Conservation (phyloP, 2,888 invertebrate genomes). For the Calameuta filiformis region DNA sequence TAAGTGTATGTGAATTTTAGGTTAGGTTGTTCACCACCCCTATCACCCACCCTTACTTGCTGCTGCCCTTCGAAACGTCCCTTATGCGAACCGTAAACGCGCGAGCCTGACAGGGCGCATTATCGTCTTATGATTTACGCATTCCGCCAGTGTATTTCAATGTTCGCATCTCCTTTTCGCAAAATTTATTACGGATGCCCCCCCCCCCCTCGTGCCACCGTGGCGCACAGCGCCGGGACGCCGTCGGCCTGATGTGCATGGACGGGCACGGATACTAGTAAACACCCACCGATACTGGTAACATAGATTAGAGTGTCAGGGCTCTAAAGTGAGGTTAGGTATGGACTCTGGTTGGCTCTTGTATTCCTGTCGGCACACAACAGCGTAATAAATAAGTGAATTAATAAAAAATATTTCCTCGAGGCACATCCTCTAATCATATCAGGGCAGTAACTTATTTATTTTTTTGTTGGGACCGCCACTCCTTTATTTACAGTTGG, state of each 20-base stretch:
- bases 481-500: too few relatives aligned
- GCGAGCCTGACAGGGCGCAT: constrained; percentile 56
- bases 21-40: too few relatives aligned
- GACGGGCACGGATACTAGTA: constrained; percentile 6
- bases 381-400: constrained; percentile 38
- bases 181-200: constrained; percentile 49
- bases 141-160: constrained; percentile 55
- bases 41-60: too few relatives aligned
- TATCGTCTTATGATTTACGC: constrained; percentile 60
- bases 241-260: not conserved
- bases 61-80: constrained; percentile 9
- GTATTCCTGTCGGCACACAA: constrained; percentile 6
- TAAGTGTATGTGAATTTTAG: too few relatives aligned
- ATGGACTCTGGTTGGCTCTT: not conserved
- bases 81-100: constrained; percentile 47
- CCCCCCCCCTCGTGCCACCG: not conserved
- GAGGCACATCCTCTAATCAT: constrained; percentile 1
- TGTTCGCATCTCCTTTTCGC: constrained; percentile 55
- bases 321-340: not conserved
- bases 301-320: not conserved
- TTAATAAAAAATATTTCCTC: constrained; percentile 39
- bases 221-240: not conserved
- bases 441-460: constrained; percentile 16
- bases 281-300: constrained; percentile 11
- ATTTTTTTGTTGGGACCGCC: not conserved